phyloP scores from a whole-genome alignment of 2,888 invertebrate species.

The Napeogenes inachia region DNA sequence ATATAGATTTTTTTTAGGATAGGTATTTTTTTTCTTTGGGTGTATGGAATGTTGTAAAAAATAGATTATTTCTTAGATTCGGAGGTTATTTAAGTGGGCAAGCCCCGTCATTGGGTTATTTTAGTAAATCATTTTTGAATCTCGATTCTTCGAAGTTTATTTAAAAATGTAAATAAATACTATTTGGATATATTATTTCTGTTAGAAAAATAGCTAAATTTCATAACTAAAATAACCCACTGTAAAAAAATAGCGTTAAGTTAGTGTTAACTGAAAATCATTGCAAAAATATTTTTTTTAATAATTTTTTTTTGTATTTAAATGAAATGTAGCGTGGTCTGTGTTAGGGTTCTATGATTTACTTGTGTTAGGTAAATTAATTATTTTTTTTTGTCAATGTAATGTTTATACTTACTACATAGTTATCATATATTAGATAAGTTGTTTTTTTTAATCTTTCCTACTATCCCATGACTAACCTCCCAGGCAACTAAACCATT shows the following conservation, averaged over 20 bases:
- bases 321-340: slow-evolving; percentile 63
- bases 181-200: slow-evolving; percentile 47
- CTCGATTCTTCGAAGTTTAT: slow-evolving; percentile 45
- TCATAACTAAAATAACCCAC: slow-evolving; percentile 1
- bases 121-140: slow-evolving; percentile 54
- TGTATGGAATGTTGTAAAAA: slow-evolving; percentile 75
- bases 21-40: slow-evolving; percentile 57
- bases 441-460: slow-evolving; percentile 53
- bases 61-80: slow-evolving; percentile 65
- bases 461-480: no score
- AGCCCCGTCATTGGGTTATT: slow-evolving; percentile 62
- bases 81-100: slow-evolving; percentile 57
- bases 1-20: slow-evolving; percentile 51
- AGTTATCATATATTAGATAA: slow-evolving; percentile 74
- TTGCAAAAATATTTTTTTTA: slow-evolving; percentile 6
- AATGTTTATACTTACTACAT: slow-evolving; percentile 77
- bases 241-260: no score
- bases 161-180: slow-evolving; percentile 61
- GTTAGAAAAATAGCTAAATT: not conserved
- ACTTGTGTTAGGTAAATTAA: slow-evolving; percentile 73
- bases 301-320: slow-evolving; percentile 33
- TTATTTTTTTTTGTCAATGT: slow-evolving; percentile 73
- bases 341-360: slow-evolving; percentile 56
- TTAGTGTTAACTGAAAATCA: not conserved
- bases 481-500: no score